Evolutionary conservation across 53 echinoderm and acorn worm species (phyloP), one percentile per base, ranked within the genome.

Genomic region (Echinarachnius parma): DNA sequence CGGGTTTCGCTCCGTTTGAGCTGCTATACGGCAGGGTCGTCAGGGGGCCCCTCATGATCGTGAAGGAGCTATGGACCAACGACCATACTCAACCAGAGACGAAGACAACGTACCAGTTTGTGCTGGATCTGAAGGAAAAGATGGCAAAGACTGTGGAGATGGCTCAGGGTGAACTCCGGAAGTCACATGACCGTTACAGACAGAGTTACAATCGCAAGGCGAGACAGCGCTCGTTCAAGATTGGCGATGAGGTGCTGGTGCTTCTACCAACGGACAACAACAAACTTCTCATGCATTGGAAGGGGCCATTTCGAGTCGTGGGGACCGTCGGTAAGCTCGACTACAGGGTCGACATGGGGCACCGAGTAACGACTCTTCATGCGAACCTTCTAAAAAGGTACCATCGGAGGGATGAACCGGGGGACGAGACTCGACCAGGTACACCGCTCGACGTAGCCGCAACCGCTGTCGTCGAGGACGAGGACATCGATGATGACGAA

Each of bases 1-100:
- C 61, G 47, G 69, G 76, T 3, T 89, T 89, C 32, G 81, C 85
- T 4, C 89, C 85, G 0, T 89, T 89, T 52, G 81, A 84, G 46
- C 28, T 84, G 32, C 34, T 85, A 37, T 86, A 74, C 54, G 90
- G 82, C 22, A 62, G 90, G 20, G 65, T 53, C 11, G 81, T 89
- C 31, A 77, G 85, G 33, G 90, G 82, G 4, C 85, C 90, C 10
- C 23, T 89, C 2, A 60, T 61, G 49, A 77, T 89, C 46, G 35
- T 89, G 1, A 53, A 75, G 45, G 84, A 89, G 20, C 30, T 79
- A 14, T 88, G 88, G 83, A 74, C 83, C 25, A 81, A 47, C 1
- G 26, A 59, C 19, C 20, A 27, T 2, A 4, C 2, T 1, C 47
- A 62, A 45, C 70, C 80, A n/a, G 84, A 89, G 30, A 49, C 81